phyloP scores from a whole-genome alignment of 2,888 invertebrate species.

The Listrodromus nycthemerus region DNA sequence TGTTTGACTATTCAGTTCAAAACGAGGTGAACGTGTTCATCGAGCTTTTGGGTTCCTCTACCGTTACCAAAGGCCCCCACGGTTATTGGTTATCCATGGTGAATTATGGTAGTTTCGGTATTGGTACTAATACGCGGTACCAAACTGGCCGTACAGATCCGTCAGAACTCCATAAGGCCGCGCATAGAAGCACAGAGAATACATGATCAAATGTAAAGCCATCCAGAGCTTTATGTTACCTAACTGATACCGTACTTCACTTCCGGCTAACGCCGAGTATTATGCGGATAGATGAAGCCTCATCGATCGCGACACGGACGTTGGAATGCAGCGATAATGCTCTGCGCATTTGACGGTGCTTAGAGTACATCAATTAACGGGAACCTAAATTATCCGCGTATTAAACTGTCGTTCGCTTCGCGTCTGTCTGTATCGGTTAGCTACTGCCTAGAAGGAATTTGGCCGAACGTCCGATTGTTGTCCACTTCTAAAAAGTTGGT shows the following conservation, averaged over 20 bases:
- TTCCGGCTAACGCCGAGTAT: conserved; percentile 7
- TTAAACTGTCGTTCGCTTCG: conserved; percentile 72
- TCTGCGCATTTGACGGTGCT: conserved; percentile 73
- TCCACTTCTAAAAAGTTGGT: too few species aligned
- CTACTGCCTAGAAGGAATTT: neutral
- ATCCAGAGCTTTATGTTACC: neutral
- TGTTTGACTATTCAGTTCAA: neutral
- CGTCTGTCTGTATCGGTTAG: neutral
- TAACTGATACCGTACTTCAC: conserved; percentile 20
- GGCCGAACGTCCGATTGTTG: neutral
- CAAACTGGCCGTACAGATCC: neutral
- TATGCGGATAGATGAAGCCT: conserved; percentile 61
- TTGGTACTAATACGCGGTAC: neutral
- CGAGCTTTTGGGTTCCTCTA: neutral
- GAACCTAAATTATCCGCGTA: conserved; percentile 50
- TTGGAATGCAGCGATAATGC: conserved; percentile 32
- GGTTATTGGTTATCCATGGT: neutral
- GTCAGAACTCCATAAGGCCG: neutral
- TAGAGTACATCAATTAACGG: conserved; percentile 77
- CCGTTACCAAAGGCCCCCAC: neutral
- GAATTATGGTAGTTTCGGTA: conserved; percentile 19
- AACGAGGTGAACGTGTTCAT: conserved; percentile 17
- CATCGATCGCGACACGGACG: conserved; percentile 68
- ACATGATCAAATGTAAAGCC: conserved; percentile 21
- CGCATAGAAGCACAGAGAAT: conserved; percentile 25